Evolutionary conservation across 2,888 invertebrate genomes (phyloP).

Genomic region (Polyploca ridens): DNA sequence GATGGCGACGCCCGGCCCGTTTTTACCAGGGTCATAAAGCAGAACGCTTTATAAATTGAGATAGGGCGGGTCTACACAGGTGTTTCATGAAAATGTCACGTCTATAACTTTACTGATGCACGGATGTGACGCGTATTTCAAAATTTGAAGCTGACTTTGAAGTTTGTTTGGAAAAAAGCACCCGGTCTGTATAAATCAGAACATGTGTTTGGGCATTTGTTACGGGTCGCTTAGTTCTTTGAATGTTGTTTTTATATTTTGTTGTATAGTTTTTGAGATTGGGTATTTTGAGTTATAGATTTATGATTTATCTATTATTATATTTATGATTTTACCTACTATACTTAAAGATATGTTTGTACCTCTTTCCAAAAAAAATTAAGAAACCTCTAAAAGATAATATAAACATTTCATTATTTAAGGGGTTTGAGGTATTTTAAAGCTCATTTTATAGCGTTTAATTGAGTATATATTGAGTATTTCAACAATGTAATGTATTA

Average conservation of each 20-base stretch:
- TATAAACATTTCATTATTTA: too few species aligned
- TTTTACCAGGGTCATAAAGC: conserved; percentile 52
- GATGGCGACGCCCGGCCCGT: conserved; percentile 20
- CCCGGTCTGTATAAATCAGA: not conserved
- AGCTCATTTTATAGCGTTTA: too few species aligned
- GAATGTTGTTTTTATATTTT: not conserved
- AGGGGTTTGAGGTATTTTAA: too few species aligned
- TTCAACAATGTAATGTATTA: too few species aligned
- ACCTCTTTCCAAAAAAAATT: too few species aligned
- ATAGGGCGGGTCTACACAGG: conserved; percentile 49
- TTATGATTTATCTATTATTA: too few species aligned
- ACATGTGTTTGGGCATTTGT: not conserved
- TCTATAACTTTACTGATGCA: conserved; percentile 40
- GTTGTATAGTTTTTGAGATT: too few species aligned
- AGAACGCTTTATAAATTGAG: conserved; percentile 54
- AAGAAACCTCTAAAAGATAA: too few species aligned
- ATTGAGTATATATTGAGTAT: too few species aligned
- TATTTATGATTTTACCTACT: too few species aligned
- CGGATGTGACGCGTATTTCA: conserved; percentile 19
- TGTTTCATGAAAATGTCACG: conserved; percentile 55
- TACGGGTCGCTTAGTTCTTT: not conserved
- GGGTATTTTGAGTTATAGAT: not conserved
- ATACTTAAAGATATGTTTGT: too few species aligned
- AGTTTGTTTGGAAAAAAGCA: conserved; percentile 21
- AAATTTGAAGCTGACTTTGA: conserved; percentile 31